These are phyloP conservation scores for Osedax fenrisi DNA, from an alignment of 2,888 invertebrate genomes.

Conservation along the genomic window DNA sequence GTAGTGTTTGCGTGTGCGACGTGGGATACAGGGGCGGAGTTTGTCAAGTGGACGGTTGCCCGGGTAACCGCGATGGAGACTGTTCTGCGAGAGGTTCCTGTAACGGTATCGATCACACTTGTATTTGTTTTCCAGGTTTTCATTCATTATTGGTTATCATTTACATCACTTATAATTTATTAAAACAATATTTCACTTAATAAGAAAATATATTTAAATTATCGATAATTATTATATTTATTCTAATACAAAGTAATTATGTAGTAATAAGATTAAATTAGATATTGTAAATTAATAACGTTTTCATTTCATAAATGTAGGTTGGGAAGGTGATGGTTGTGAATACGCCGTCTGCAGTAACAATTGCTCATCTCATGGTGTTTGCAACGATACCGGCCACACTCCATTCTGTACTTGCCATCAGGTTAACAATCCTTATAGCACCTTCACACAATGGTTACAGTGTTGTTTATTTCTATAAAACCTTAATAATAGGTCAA, in stretches of 20 bases:
- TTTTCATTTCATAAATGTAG: too few species aligned
- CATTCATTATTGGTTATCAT: neutral
- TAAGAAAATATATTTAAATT: neutral
- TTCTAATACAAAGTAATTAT: too few species aligned
- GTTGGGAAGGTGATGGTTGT: neutral
- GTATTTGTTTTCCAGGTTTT: conserved; percentile 39
- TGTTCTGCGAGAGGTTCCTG: conserved; percentile 38
- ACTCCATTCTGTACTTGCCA: neutral
- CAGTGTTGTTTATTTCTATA: too few species aligned
- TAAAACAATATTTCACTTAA: too few species aligned
- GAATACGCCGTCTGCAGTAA: neutral
- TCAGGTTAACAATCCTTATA: too few species aligned
- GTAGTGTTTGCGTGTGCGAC: conserved; percentile 36
- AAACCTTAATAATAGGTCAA: too few species aligned
- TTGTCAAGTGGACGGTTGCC: conserved; percentile 39
- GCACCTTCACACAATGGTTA: too few species aligned
- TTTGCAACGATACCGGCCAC: neutral
- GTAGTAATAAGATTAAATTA: too few species aligned
- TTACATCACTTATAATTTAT: neutral
- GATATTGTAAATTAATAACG: too few species aligned
- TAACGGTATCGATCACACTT: conserved; percentile 37
- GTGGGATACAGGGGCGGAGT: conserved; percentile 38
- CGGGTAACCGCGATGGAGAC: conserved; percentile 35
- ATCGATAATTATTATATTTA: neutral
- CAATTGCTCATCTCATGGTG: neutral